Evolutionary conservation across 2,113 vertebrate genomes (phyloP).

Genomic region (Fulica atra): DNA sequence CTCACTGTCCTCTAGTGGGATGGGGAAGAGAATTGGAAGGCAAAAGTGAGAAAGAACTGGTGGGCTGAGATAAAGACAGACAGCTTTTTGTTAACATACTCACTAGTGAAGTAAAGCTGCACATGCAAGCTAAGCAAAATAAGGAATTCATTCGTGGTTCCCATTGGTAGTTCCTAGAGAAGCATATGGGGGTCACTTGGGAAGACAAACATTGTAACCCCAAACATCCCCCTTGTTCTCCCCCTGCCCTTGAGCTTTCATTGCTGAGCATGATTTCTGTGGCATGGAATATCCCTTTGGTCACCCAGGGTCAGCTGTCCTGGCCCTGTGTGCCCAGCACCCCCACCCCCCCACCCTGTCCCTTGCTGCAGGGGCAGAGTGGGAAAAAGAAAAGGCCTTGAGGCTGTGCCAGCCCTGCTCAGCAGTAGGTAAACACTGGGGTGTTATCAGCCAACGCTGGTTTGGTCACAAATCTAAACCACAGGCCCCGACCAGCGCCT

Average conservation of each 20-base stretch:
- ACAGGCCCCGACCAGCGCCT: fast-evolving
- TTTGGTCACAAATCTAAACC: background rate
- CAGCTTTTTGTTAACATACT: too few relatives aligned
- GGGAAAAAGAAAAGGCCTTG: background rate
- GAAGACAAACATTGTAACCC: background rate
- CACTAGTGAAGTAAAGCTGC: background rate
- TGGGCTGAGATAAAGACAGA: background rate
- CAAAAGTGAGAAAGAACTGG: background rate
- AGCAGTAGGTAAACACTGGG: background rate
- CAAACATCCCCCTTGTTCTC: background rate
- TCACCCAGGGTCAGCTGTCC: background rate
- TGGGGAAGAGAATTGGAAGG: background rate
- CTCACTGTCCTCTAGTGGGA: fast-evolving
- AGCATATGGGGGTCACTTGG: background rate
- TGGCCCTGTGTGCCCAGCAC: background rate
- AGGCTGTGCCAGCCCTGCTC: background rate
- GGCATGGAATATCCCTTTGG: background rate
- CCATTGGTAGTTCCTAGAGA: background rate
- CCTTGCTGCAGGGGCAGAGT: fast-evolving
- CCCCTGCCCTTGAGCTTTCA: background rate
- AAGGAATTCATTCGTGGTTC: background rate
- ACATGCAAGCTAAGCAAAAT: background rate
- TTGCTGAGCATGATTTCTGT: background rate
- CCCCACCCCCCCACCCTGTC: background rate
- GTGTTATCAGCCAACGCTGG: background rate